Evolutionary conservation across 2,888 invertebrate species (phyloP).

Genomic region (Xestobium rufovillosum): DNA sequence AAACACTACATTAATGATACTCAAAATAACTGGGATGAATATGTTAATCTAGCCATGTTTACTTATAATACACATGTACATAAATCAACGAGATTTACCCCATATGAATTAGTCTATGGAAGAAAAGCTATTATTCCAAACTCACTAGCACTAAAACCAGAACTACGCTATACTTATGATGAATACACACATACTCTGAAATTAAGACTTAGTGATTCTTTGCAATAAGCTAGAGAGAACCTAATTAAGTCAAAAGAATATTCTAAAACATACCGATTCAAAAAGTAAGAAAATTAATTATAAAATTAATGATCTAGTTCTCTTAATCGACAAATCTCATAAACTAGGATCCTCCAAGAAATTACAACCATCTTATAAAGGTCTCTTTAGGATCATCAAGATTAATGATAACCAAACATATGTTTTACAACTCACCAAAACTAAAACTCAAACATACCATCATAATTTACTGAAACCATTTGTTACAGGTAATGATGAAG

Average conservation of each 20-base stretch:
- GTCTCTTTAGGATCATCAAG: conserved; percentile 19
- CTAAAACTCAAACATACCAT: neutral
- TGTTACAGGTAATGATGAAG: neutral
- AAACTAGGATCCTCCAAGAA: conserved; percentile 15
- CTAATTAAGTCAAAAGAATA: conserved; percentile 21
- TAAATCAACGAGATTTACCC: conserved; percentile 26
- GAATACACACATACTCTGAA: conserved; percentile 22
- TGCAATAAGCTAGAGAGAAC: conserved; percentile 25
- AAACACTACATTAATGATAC: conserved; percentile 28
- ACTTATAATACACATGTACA: conserved; percentile 29
- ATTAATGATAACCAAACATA: conserved; percentile 12
- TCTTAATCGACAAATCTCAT: conserved; percentile 15
- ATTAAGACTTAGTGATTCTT: conserved; percentile 22
- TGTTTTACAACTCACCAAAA: conserved; percentile 15
- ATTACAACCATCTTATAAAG: conserved; percentile 17
- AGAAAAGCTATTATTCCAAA: conserved; percentile 21
- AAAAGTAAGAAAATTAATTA: conserved; percentile 16
- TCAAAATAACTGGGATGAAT: conserved; percentile 32
- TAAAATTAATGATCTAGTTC: conserved; percentile 22
- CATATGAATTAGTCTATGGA: conserved; percentile 30
- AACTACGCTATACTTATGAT: conserved; percentile 28
- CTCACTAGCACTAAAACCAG: conserved; percentile 21
- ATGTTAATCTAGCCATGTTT: conserved; percentile 28
- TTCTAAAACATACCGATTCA: conserved; percentile 24
- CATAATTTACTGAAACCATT: too few relatives aligned